Evolutionary conservation across 2,888 invertebrate genomes (phyloP).

Genomic region (Listrodromus nycthemerus): DNA sequence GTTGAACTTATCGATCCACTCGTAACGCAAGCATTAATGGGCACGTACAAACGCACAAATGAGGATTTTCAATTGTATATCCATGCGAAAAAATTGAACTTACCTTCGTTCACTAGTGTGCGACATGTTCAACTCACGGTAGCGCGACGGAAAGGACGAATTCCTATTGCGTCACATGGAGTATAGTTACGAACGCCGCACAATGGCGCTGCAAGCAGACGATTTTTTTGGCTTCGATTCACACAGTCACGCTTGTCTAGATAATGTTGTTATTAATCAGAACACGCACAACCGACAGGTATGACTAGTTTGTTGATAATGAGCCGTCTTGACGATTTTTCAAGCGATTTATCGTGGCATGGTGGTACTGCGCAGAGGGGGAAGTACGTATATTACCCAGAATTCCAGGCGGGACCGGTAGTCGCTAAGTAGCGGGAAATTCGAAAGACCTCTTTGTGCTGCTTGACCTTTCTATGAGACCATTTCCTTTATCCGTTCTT

Average conservation of each 20-base stretch:
- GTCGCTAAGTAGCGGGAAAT: constrained; percentile 70
- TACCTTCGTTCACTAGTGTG: constrained; percentile 93
- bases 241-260: background rate
- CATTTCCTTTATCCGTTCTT: background rate
- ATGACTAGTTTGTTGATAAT: constrained; percentile 43
- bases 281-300: constrained; percentile 16
- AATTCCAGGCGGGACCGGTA: constrained; percentile 32
- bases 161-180: constrained; percentile 82
- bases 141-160: constrained; percentile 90
- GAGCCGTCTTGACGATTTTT: constrained; percentile 49
- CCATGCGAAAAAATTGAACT: constrained; percentile 85
- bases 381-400: constrained; percentile 75
- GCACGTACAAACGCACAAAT: constrained; percentile 19
- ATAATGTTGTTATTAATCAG: background rate
- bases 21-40: constrained; percentile 15
- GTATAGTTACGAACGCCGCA: constrained; percentile 74
- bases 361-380: constrained; percentile 73
- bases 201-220: constrained; percentile 76
- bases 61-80: constrained; percentile 45
- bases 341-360: constrained; percentile 42
- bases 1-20: constrained; percentile 29
- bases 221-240: constrained; percentile 17
- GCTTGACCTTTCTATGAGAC: background rate
- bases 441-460: constrained; percentile 47
- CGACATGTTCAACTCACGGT: constrained; percentile 93